Conservation (phyloP, 37 sponge, comb jelly and placozoan genomes). For the Oscarella lobularis region DNA sequence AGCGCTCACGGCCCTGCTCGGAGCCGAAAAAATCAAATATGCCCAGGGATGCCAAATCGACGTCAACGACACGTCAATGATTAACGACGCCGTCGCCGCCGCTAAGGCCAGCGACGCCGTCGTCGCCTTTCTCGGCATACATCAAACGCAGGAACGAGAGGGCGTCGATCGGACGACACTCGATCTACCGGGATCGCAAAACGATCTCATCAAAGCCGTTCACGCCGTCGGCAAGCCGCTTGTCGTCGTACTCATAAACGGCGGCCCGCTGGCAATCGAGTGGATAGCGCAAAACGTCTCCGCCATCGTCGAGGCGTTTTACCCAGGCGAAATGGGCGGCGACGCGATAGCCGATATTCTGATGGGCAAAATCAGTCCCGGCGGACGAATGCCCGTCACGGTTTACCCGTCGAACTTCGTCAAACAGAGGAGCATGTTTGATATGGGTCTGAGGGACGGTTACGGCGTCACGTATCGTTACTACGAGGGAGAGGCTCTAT, state of each 20-base stretch:
- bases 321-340: constrained; percentile 53
- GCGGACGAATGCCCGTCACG: constrained; percentile 39
- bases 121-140: not conserved
- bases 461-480: not conserved
- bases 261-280: constrained; percentile 37
- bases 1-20: not conserved
- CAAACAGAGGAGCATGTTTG: not conserved
- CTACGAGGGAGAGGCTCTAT: not conserved
- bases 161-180: not conserved
- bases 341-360: constrained; percentile 46
- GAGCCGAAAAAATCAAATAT: not conserved
- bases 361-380: constrained; percentile 43
- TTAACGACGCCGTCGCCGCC: not conserved
- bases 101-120: not conserved
- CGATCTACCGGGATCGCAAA: constrained; percentile 42
- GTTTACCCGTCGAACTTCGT: not conserved
- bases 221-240: not conserved
- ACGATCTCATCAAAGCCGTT: constrained; percentile 13
- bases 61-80: not conserved
- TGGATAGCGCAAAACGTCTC: constrained; percentile 9
- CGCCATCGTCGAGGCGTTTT: constrained; percentile 50
- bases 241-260: constrained; percentile 44
- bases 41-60: not conserved
- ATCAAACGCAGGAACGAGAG: not conserved
- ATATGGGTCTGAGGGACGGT: not conserved